Percentiles rank a stretch among this genome's conserved stretches.
phyloP scores from a whole-genome alignment of 2,888 invertebrate genomes.

The Acleris cristana region DNA sequence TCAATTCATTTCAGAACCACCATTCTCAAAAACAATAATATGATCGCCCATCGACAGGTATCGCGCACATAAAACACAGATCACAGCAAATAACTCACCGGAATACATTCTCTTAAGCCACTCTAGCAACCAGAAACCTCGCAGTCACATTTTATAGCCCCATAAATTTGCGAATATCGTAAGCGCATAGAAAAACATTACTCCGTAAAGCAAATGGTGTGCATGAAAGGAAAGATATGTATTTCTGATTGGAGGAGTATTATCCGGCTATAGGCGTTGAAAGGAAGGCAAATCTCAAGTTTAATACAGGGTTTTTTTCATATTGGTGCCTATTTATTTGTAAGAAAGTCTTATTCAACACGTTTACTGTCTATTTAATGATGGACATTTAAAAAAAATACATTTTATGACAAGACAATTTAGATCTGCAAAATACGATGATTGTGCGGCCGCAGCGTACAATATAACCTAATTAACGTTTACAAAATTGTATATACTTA shows the following conservation, averaged over 20 bases:
- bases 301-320: neutral
- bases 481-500: neutral
- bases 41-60: neutral
- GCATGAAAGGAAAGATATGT: conserved; percentile 43
- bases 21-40: no score
- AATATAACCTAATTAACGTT: conserved; percentile 10
- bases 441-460: no score
- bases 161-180: conserved; percentile 55
- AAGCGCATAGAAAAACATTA: conserved; percentile 50
- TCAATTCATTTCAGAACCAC: no score
- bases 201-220: conserved; percentile 49
- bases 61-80: conserved; percentile 15
- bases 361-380: no score
- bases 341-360: neutral
- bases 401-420: no score
- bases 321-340: neutral
- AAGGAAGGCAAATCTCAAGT: conserved; percentile 21
- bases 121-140: conserved; percentile 30
- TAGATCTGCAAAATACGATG: no score
- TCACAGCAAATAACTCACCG: conserved; percentile 19
- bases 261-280: conserved; percentile 26
- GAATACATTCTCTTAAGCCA: conserved; percentile 25
- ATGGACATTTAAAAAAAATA: no score
- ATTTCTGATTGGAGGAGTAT: conserved; percentile 35
- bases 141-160: conserved; percentile 33